Base-by-base conservation (phyloP, 2,113 vertebrate genomes). In the Hydropotes inermis region DNA sequence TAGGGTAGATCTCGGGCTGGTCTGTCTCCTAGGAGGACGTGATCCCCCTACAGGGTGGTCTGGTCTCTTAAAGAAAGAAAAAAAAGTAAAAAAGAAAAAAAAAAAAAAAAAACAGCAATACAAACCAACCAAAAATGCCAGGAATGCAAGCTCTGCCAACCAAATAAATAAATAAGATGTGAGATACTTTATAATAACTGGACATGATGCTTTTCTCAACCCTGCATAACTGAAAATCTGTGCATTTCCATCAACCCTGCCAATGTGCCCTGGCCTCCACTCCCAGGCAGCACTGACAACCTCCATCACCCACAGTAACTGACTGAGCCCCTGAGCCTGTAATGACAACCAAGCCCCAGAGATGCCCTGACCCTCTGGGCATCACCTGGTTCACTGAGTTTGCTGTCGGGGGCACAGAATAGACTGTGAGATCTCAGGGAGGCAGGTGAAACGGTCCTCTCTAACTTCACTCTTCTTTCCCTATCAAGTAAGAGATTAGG, bases 81-180 rank as follows among this genome's bases (percentile, higher is more conserved):
- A 95, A 97, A 93, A 96, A 74, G 52, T 87, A 87, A 92, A 91
- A 87, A 33, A 93, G 89, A 93, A 78, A n/a, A 91, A 92, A 81
- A 58, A 91, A 94, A 47, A 47, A 91, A 74, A 67, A 45, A 33
- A 81, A 28, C 60, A 92, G 91, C 93, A 97, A 95, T 79, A 97
- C 95, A 98, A 98, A 97, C 97, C 81, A 96, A 96, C 91, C 87
- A 98, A 98, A 98, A 98, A 98, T 98, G 97, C 79, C 92, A 97
- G 96, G 98, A 98, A 98, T 98, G 97, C 87, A 95, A 97, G 93
- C 76, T 97, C 96, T 98, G 93, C 96, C 98, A 98, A 98, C 96
- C 97, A 98, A 97, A 96, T 96, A 98, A 98, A 98, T 98, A 98
- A 98, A 98, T 97, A 98, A 97, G 95, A 98, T 95, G 95, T 82